Percentiles rank a stretch among this genome's conserved stretches.
These are phyloP conservation scores for Diplazon laetatorius DNA, from an alignment of 2,888 invertebrate genomes.

Conservation along the genomic window DNA sequence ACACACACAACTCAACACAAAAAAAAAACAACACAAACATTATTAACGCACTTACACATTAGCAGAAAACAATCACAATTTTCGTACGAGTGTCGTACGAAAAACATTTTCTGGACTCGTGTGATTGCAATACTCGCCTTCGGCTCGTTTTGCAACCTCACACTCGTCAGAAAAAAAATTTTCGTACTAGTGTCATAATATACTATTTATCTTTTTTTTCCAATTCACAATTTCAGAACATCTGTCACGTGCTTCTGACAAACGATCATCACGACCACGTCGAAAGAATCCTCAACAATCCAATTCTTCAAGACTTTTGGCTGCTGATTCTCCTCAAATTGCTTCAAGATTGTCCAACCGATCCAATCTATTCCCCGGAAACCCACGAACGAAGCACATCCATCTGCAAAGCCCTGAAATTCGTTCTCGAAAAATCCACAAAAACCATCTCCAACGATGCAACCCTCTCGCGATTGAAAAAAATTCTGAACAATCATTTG, in stretches of 20 bases:
- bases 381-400: slow-evolving; percentile 60
- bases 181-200: too few relatives aligned
- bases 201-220: too few relatives aligned
- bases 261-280: slow-evolving; percentile 69
- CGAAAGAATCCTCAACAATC: slow-evolving; percentile 69
- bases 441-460: slow-evolving; percentile 63
- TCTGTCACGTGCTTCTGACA: slow-evolving; percentile 72
- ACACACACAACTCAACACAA: not conserved
- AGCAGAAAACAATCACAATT: too few relatives aligned
- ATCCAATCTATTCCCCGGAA: slow-evolving; percentile 60
- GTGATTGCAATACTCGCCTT: too few relatives aligned
- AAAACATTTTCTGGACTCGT: too few relatives aligned
- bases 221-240: slow-evolving; percentile 74
- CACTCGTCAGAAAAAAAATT: too few relatives aligned
- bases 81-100: too few relatives aligned
- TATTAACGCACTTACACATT: too few relatives aligned
- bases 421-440: slow-evolving; percentile 72
- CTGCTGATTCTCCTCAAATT: slow-evolving; percentile 73
- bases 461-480: slow-evolving; percentile 66
- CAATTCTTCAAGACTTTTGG: slow-evolving; percentile 74
- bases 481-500: slow-evolving; percentile 68
- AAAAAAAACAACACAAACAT: too few relatives aligned
- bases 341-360: slow-evolving; percentile 69
- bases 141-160: too few relatives aligned
- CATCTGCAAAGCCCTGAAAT: slow-evolving; percentile 71